Evolutionary conservation across 1,140 invertebrate genomes (phyloP).

Genomic region (Pinna nobilis): DNA sequence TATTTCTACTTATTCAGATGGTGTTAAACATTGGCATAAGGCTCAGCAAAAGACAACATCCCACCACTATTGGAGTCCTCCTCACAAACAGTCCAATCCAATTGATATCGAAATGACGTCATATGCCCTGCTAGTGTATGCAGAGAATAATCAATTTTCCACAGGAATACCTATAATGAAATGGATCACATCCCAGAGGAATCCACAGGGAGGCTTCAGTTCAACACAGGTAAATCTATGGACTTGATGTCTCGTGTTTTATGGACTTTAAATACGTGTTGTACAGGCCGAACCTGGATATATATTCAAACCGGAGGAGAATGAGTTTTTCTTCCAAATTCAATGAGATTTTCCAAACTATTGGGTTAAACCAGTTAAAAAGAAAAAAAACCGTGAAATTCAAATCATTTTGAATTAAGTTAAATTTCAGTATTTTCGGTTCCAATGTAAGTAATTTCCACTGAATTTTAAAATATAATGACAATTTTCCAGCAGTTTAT

Average conservation of each 20-base stretch:
- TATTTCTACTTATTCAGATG: slow-evolving; percentile 74
- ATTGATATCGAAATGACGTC: slow-evolving; percentile 90
- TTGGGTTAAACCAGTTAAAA: too few species aligned
- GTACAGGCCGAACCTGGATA: too few species aligned
- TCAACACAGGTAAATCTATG: slow-evolving; percentile 78
- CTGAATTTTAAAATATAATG: too few species aligned
- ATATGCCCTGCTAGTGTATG: slow-evolving; percentile 84
- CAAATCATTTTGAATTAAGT: too few species aligned
- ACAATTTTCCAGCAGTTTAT: too few species aligned
- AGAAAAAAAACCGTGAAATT: too few species aligned
- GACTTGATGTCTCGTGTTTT: background rate
- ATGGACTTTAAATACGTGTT: slow-evolving; percentile 76
- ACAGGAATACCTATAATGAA: slow-evolving; percentile 85
- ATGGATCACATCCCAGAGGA: slow-evolving; percentile 89
- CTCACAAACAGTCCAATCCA: slow-evolving; percentile 77
- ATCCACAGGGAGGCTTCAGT: slow-evolving; percentile 87
- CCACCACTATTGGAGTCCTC: slow-evolving; percentile 49
- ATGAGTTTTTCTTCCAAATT: too few species aligned
- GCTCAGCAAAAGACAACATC: slow-evolving; percentile 36
- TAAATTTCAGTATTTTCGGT: too few species aligned
- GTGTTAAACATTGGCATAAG: slow-evolving; percentile 84
- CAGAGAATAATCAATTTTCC: slow-evolving; percentile 54
- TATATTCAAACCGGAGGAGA: too few species aligned
- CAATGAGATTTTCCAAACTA: background rate
- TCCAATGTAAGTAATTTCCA: too few species aligned